A percentile compares a stretch with the other conserved stretches of the same genome.
phyloP scores from a whole-genome alignment of 2,113 vertebrate genomes.

The Oryzias javanicus region DNA sequence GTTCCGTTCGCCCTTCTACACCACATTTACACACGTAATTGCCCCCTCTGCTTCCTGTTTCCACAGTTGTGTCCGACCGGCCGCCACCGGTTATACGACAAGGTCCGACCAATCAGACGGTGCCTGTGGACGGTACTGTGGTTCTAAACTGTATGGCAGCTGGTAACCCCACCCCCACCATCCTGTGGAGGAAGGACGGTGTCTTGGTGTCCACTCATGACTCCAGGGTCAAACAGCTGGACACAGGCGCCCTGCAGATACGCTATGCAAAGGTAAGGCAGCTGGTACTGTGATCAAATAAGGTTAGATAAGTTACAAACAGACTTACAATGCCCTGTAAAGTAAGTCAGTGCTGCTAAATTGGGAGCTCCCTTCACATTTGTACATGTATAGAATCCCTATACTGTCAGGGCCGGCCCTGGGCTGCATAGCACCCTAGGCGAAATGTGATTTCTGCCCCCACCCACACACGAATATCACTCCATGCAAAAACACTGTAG shows the following conservation, averaged over 20 bases:
- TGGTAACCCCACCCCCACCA: conserved; percentile 87
- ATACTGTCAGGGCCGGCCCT: neutral
- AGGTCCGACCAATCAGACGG: conserved; percentile 95
- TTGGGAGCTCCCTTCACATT: neutral
- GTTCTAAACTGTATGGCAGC: conserved; percentile 86
- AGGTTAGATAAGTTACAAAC: neutral
- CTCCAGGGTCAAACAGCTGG: conserved; percentile 91
- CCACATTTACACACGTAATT: conserved; percentile 29
- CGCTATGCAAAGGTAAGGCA: conserved; percentile 91
- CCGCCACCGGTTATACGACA: conserved; percentile 95
- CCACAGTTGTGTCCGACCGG: conserved; percentile 91
- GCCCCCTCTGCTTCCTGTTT: conserved; percentile 22
- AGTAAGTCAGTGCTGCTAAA: conserved; percentile 3
- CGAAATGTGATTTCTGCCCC: too few species aligned
- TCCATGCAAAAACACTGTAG: too few species aligned
- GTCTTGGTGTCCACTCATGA: conserved; percentile 90
- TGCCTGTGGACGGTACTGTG: conserved; percentile 92
- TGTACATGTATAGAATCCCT: neutral
- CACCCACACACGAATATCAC: too few species aligned
- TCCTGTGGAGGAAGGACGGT: conserved; percentile 95
- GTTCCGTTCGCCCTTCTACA: conserved; percentile 13
- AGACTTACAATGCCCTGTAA: neutral
- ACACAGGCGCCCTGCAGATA: conserved; percentile 89
- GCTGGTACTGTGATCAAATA: neutral
- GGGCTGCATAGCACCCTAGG: too few species aligned